Percentiles rank a stretch among this genome's conserved stretches.
Evolutionary conservation across 2,113 vertebrate genomes (phyloP).

Genomic region (Microtus pennsylvanicus): DNA sequence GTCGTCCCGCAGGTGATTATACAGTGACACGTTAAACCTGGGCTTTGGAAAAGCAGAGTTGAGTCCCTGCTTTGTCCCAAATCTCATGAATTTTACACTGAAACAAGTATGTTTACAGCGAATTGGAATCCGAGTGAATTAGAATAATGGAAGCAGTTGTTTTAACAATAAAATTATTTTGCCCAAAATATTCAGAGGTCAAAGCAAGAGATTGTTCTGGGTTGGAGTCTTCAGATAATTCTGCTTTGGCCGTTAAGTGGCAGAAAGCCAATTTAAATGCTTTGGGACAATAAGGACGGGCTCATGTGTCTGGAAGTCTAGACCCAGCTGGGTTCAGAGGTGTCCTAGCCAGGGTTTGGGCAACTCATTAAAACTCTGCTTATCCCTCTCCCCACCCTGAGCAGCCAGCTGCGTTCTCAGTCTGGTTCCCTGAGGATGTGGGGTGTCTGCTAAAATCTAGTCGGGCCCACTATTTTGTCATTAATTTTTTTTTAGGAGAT

Average conservation of each 20-base stretch:
- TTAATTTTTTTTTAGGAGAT: background rate
- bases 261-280: conserved; percentile 6
- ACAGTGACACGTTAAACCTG: background rate
- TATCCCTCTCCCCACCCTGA: background rate
- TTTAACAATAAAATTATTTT: background rate
- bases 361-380: too few species aligned
- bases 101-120: background rate
- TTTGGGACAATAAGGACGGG: background rate
- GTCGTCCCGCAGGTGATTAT: background rate
- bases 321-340: background rate
- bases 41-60: background rate
- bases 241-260: conserved; percentile 8
- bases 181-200: background rate
- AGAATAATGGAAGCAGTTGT: background rate
- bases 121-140: background rate
- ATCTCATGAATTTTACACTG: background rate
- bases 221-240: conserved; percentile 25
- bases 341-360: background rate
- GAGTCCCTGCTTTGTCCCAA: background rate
- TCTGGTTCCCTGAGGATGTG: background rate
- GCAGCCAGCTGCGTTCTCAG: background rate
- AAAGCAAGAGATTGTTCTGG: conserved; percentile 39
- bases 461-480: background rate
- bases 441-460: background rate
- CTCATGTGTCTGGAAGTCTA: background rate